These are phyloP conservation scores for Melieria omissa DNA, from an alignment of 2,888 invertebrate genomes.

Conservation along the genomic window DNA sequence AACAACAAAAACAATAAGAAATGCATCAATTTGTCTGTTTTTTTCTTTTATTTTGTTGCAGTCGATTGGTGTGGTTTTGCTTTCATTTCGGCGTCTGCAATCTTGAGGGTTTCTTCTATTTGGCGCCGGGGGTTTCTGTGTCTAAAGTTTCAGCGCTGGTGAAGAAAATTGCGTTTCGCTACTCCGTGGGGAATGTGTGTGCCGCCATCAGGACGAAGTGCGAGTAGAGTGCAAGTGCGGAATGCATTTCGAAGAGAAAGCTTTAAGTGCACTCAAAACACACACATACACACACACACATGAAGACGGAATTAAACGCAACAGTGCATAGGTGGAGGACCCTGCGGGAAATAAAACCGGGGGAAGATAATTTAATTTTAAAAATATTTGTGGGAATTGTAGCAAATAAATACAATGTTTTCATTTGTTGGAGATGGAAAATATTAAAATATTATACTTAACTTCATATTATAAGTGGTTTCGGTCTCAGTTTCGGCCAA, in stretches of 20 bases:
- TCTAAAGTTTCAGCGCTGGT: neutral
- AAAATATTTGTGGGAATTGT: too few relatives aligned
- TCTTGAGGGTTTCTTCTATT: slow-evolving; percentile 26
- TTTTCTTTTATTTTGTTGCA: neutral
- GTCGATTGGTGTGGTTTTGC: neutral
- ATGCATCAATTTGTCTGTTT: neutral
- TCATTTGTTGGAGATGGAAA: too few relatives aligned
- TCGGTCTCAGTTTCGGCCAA: too few relatives aligned
- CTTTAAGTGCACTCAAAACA: slow-evolving; percentile 7
- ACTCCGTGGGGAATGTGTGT: neutral
- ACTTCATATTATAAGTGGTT: too few relatives aligned
- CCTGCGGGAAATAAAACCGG: too few relatives aligned
- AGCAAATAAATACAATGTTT: too few relatives aligned
- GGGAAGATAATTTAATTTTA: too few relatives aligned
- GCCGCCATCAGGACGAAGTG: neutral
- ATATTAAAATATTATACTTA: too few relatives aligned
- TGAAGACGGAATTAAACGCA: neutral
- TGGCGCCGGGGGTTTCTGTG: slow-evolving; percentile 24
- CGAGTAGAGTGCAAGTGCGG: neutral
- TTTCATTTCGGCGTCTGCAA: neutral
- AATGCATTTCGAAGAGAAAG: slow-evolving; percentile 5
- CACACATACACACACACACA: neutral
- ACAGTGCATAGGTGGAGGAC: too few relatives aligned
- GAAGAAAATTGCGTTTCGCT: neutral
- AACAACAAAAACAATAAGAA: neutral